These are phyloP conservation scores for Tigriopus japonicus DNA, from an alignment of 1,140 invertebrate genomes.

Conservation along the genomic window DNA sequence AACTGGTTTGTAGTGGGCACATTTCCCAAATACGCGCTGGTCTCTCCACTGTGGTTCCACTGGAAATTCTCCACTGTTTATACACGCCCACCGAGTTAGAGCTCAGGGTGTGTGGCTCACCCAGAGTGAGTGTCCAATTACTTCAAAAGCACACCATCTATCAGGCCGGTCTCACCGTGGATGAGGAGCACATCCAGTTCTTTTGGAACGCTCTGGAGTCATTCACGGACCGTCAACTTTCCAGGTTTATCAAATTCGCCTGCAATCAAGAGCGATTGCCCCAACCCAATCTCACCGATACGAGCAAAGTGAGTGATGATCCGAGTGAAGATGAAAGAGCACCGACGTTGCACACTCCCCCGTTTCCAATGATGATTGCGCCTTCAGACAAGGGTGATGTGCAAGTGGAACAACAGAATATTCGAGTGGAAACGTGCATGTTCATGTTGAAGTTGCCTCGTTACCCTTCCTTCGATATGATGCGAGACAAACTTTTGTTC, in stretches of 20 bases:
- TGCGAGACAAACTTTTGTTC: slow-evolving; percentile 25
- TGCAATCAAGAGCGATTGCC: slow-evolving; percentile 17
- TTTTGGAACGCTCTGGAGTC: slow-evolving; percentile 27
- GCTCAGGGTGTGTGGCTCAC: slow-evolving; percentile 25
- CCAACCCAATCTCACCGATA: not conserved
- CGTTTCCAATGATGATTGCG: slow-evolving; percentile 30
- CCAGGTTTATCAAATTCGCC: slow-evolving; percentile 28
- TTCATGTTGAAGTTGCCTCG: slow-evolving; percentile 29
- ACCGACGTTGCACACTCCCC: slow-evolving; percentile 22
- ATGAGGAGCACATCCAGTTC: slow-evolving; percentile 26
- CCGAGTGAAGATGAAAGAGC: no score
- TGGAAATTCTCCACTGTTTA: slow-evolving; percentile 22
- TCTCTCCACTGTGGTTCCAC: slow-evolving; percentile 24
- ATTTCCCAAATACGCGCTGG: slow-evolving; percentile 23
- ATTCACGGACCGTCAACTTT: slow-evolving; percentile 25
- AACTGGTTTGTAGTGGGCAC: slow-evolving; percentile 21
- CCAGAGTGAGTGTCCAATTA: slow-evolving; percentile 25
- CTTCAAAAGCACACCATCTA: slow-evolving; percentile 23
- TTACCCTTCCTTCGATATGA: slow-evolving; percentile 25
- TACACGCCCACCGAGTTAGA: slow-evolving; percentile 25
- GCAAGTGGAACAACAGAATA: slow-evolving; percentile 23
- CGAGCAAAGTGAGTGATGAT: slow-evolving; percentile 11
- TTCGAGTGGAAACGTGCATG: slow-evolving; percentile 28
- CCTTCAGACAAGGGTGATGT: slow-evolving; percentile 25
- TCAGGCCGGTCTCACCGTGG: slow-evolving; percentile 26